Percentiles rank a stretch among this genome's conserved stretches.
These are phyloP conservation scores for Galbula dea DNA, from an alignment of 2,113 vertebrate genomes.

Conservation along the genomic window DNA sequence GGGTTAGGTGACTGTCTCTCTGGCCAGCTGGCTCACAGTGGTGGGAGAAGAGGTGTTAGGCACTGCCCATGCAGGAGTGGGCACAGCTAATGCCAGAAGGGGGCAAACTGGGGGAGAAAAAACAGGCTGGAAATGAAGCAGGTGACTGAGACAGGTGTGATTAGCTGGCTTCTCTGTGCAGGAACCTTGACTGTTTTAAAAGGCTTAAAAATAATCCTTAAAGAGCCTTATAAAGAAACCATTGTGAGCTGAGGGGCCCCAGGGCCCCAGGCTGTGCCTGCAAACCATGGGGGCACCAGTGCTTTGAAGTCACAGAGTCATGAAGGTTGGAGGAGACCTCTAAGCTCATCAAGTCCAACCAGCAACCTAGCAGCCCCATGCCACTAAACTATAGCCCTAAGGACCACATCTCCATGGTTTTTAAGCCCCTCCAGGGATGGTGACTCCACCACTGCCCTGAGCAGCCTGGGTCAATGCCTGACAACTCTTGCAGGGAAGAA, in stretches of 20 bases:
- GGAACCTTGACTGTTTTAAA: background rate
- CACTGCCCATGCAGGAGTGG: background rate
- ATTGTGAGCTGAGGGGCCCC: background rate
- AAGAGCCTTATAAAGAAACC: background rate
- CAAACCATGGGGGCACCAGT: background rate
- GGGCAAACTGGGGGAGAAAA: background rate
- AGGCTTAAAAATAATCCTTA: background rate
- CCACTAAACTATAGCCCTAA: no score
- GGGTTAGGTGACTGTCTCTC: background rate
- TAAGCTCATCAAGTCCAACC: no score
- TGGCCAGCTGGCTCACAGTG: background rate
- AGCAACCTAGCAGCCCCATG: no score
- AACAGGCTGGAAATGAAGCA: background rate
- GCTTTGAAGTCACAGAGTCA: no score
- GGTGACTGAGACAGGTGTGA: background rate
- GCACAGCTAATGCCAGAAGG: constrained; percentile 2
- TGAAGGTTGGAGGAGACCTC: no score
- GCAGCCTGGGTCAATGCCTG: no score
- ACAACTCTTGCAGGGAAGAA: no score
- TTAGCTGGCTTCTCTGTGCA: background rate
- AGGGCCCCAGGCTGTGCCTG: background rate
- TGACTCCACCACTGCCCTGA: no score
- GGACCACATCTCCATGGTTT: no score
- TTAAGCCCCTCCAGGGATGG: no score
- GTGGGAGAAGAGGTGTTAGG: background rate